Percentiles rank a stretch among this genome's conserved stretches.
Conservation (phyloP, 2,797 vertebrate species). For the Pseudomugil gertrudae region DNA sequence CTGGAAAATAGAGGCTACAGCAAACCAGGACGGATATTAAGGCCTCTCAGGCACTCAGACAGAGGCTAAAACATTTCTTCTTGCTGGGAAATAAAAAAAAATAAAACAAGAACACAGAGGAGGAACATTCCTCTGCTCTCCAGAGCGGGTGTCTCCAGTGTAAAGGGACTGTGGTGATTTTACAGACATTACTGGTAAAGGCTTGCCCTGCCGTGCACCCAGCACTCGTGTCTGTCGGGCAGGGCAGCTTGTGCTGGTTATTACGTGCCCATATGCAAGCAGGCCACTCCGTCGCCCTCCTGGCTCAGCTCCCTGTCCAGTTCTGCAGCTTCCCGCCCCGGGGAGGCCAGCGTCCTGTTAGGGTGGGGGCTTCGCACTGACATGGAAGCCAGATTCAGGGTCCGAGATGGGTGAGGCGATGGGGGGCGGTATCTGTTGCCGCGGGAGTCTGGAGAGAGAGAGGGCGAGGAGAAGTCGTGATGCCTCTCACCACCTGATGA, state of each 20-base stretch:
- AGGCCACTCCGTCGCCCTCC: slow-evolving; percentile 73
- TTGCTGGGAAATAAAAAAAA: slow-evolving; percentile 48
- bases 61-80: slow-evolving; percentile 53
- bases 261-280: slow-evolving; percentile 81
- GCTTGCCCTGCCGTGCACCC: slow-evolving; percentile 45
- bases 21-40: slow-evolving; percentile 59
- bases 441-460: slow-evolving; percentile 62
- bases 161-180: slow-evolving; percentile 80
- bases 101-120: slow-evolving; percentile 37
- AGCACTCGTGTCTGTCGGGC: slow-evolving; percentile 45
- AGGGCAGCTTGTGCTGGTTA: slow-evolving; percentile 65
- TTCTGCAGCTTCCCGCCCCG: slow-evolving; percentile 17
- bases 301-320: slow-evolving; percentile 70
- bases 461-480: slow-evolving; percentile 58
- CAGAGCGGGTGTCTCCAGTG: slow-evolving; percentile 76
- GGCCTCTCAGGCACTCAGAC: slow-evolving; percentile 57
- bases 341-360: slow-evolving; percentile 60
- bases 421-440: slow-evolving; percentile 62
- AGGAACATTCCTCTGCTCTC: slow-evolving; percentile 53
- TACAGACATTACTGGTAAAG: slow-evolving; percentile 71
- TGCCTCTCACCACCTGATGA: slow-evolving; percentile 65
- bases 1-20: slow-evolving; percentile 63
- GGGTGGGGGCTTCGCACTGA: slow-evolving; percentile 61
- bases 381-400: slow-evolving; percentile 64
- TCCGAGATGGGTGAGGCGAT: slow-evolving; percentile 56